These are phyloP conservation scores for Perodicticus potto DNA, from an alignment of 2,797 vertebrate genomes.

Conservation along the genomic window DNA sequence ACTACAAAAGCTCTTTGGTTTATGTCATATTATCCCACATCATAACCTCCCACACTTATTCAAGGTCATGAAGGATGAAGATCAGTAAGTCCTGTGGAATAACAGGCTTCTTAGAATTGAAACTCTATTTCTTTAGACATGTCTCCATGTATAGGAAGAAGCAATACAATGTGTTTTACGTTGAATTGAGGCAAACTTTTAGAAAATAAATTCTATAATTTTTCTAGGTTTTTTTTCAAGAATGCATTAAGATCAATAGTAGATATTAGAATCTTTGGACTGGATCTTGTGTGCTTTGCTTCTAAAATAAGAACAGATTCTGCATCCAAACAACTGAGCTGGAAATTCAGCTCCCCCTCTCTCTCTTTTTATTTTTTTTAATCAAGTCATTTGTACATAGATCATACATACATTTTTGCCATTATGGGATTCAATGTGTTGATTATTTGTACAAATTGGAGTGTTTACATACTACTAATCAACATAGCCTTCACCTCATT, in stretches of 20 bases:
- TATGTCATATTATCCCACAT: background rate
- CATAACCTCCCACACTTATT: background rate
- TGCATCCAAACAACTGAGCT: background rate
- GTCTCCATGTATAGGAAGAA: background rate
- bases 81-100: slow-evolving; percentile 13
- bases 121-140: slow-evolving; percentile 21
- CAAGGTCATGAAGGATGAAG: background rate
- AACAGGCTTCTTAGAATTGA: background rate
- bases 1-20: background rate
- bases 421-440: no score
- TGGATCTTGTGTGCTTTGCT: background rate
- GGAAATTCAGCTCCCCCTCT: background rate
- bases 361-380: no score
- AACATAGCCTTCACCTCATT: no score
- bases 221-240: slow-evolving; percentile 37
- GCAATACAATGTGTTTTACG: background rate
- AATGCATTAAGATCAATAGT: background rate
- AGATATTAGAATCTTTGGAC: background rate
- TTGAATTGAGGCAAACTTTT: background rate
- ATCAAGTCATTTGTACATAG: no score
- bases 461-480: no score
- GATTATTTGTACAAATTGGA: no score
- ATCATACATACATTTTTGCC: no score
- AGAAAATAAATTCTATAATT: background rate
- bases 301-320: background rate